A percentile compares a stretch with the other conserved stretches of the same genome.
Evolutionary conservation across 2,888 invertebrate species (phyloP).

Genomic region (Polylopha cassiicola): DNA sequence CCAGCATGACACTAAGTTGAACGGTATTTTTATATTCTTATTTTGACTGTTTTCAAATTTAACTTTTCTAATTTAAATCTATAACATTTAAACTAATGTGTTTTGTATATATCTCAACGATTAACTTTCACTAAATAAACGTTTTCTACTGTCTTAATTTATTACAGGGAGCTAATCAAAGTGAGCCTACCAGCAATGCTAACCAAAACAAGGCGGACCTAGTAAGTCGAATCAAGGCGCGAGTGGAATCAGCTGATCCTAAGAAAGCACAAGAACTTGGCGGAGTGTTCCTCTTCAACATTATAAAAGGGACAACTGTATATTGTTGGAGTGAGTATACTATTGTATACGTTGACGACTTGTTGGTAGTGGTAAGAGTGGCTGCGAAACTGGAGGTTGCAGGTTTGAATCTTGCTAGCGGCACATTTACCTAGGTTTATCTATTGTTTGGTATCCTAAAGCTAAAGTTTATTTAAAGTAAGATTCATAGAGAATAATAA

Average conservation of each 20-base stretch:
- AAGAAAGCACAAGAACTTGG: slow-evolving; percentile 56
- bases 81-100: too few species aligned
- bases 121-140: not conserved
- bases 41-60: too few species aligned
- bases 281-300: slow-evolving; percentile 67
- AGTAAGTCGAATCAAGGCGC: slow-evolving; percentile 53
- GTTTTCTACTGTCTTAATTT: slow-evolving; percentile 3
- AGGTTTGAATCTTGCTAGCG: not conserved
- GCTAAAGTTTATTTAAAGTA: too few species aligned
- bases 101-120: not conserved
- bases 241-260: slow-evolving; percentile 51
- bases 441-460: too few species aligned
- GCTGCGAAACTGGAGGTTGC: too few species aligned
- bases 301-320: slow-evolving; percentile 61
- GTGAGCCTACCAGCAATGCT: slow-evolving; percentile 36
- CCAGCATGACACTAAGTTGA: too few species aligned
- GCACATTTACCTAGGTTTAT: too few species aligned
- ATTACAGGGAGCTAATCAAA: slow-evolving; percentile 63
- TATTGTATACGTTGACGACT: not conserved
- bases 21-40: too few species aligned
- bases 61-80: too few species aligned
- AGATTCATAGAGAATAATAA: too few species aligned
- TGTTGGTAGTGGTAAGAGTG: too few species aligned
- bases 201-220: slow-evolving; percentile 46
- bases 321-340: slow-evolving; percentile 68